Percentiles rank a stretch among this genome's conserved stretches.
phyloP scores from a whole-genome alignment of 2,113 vertebrate genomes.

The Pedionomus torquatus region DNA sequence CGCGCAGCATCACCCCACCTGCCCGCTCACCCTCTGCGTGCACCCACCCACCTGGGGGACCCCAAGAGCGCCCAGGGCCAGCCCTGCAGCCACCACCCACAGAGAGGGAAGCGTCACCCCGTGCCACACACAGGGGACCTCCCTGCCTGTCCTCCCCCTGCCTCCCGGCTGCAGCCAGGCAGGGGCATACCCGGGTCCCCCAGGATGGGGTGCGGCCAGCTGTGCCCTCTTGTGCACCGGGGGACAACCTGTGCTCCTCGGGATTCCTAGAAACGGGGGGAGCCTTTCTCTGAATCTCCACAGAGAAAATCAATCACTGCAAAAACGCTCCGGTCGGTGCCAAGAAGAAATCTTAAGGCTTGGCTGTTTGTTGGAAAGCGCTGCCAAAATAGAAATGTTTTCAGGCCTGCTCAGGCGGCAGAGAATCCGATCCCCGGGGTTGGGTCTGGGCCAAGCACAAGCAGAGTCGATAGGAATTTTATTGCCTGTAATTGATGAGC shows the following conservation, averaged over 20 bases:
- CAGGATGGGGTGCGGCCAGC: neutral
- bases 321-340: neutral
- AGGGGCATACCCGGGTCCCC: neutral
- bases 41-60: neutral
- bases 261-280: constrained; percentile 32
- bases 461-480: neutral
- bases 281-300: neutral
- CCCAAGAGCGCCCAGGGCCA: neutral
- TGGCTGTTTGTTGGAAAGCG: neutral
- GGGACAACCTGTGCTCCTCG: neutral
- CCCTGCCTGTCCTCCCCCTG: neutral
- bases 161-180: neutral
- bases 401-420: neutral
- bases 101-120: neutral
- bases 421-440: neutral
- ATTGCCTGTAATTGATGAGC: neutral
- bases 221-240: neutral
- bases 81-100: neutral
- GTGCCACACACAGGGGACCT: neutral
- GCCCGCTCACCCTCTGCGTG: neutral
- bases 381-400: constrained; percentile 1
- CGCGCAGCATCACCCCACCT: neutral
- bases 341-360: neutral
- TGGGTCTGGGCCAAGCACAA: neutral
- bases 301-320: neutral